A percentile compares a stretch with the other conserved stretches of the same genome.
Conservation (phyloP, 2,113 vertebrate genomes). For the Mirza zaza region DNA sequence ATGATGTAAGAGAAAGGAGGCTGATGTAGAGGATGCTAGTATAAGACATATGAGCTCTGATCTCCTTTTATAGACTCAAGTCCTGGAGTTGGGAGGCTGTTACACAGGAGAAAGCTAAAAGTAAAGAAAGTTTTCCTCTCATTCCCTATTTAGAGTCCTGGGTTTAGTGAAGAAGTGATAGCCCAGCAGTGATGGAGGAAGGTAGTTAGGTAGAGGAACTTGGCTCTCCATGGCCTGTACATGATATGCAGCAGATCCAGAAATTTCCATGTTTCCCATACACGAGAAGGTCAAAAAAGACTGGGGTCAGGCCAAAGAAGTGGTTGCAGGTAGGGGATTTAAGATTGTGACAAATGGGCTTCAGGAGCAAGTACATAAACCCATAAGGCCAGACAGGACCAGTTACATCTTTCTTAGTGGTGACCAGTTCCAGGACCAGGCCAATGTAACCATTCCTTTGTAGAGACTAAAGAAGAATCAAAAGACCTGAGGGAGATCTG, state of each 20-base stretch:
- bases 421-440: not conserved
- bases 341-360: not conserved
- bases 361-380: not conserved
- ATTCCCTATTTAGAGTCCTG: not conserved
- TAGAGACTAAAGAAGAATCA: not conserved
- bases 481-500: not conserved
- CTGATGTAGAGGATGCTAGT: not conserved
- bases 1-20: not conserved
- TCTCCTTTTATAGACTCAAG: not conserved
- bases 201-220: not conserved
- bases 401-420: not conserved
- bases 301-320: not conserved
- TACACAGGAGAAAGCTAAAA: not conserved
- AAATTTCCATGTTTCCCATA: not conserved
- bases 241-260: not conserved
- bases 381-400: not conserved
- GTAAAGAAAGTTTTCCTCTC: not conserved
- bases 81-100: not conserved
- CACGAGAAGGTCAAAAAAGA: not conserved
- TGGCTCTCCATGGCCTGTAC: not conserved
- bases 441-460: not conserved
- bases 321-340: not conserved
- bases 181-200: not conserved
- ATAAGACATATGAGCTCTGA: not conserved
- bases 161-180: not conserved